Conservation (phyloP, 2,113 vertebrate genomes). For the Rhombomys opimus region DNA sequence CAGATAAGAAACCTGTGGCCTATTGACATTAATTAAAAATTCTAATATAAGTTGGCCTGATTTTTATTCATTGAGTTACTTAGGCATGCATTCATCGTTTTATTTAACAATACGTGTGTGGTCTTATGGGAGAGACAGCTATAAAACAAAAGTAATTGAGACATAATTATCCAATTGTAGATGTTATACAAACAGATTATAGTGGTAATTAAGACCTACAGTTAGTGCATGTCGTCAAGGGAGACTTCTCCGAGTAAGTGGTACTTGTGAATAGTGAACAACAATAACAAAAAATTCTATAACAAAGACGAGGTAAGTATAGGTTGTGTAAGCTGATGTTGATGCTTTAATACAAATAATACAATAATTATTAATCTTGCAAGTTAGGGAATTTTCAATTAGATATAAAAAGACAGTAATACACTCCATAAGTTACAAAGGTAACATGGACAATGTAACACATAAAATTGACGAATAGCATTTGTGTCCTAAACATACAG, state of each 20-base stretch:
- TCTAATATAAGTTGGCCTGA: not conserved
- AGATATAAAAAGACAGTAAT: not conserved
- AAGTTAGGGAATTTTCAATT: not conserved
- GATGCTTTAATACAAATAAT: not conserved
- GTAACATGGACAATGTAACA: not conserved
- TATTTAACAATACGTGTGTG: slow-evolving; percentile 46
- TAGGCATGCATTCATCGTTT: slow-evolving; percentile 30
- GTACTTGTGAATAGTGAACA: not conserved
- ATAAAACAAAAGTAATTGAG: slow-evolving; percentile 57
- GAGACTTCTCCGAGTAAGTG: not conserved
- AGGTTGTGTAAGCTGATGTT: rapidly evolving
- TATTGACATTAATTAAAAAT: slow-evolving; percentile 52
- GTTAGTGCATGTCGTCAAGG: not conserved
- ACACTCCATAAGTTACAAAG: not conserved
- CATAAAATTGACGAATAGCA: not conserved
- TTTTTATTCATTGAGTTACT: slow-evolving; percentile 45
- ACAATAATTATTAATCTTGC: not conserved
- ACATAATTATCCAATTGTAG: slow-evolving; percentile 44
- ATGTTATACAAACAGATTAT: slow-evolving; percentile 42
- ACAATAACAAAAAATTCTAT: not conserved
- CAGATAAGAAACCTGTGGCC: not conserved
- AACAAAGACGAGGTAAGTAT: not conserved
- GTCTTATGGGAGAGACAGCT: not conserved
- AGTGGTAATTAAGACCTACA: not conserved
- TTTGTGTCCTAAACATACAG: not conserved